These are phyloP conservation scores for Styela plicata DNA, from an alignment of 23 tunicate genomes.

Conservation along the genomic window DNA sequence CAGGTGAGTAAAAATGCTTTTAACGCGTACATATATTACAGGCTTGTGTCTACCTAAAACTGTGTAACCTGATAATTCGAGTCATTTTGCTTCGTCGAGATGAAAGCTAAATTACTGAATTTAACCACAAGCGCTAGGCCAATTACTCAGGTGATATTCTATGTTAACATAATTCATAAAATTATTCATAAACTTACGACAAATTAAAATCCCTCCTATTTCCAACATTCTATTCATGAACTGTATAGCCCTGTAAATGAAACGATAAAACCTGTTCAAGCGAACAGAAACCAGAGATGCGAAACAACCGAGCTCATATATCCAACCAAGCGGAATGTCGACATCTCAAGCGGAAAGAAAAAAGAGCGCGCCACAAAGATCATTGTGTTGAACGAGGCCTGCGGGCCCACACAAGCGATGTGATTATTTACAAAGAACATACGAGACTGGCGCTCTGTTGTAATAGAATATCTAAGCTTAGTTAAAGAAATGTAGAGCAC, in stretches of 20 bases:
- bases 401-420: background rate
- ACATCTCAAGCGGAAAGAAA: constrained; percentile 19
- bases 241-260: background rate
- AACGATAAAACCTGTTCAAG: constrained; percentile 23
- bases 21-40: too few species aligned
- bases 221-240: background rate
- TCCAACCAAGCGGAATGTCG: constrained; percentile 29
- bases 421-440: background rate
- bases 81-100: too few species aligned
- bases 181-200: too few species aligned
- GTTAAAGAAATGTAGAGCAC: background rate
- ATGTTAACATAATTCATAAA: too few species aligned
- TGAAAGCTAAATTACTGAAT: too few species aligned
- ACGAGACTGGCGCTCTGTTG: background rate
- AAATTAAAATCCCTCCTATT: background rate
- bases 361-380: background rate
- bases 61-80: too few species aligned
- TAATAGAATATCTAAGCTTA: background rate
- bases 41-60: too few species aligned
- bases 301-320: constrained; percentile 7
- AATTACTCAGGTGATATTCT: too few species aligned
- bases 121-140: too few species aligned
- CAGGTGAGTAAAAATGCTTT: too few species aligned
- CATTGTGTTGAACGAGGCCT: background rate
- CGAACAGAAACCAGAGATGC: constrained; percentile 33